Percentiles rank a stretch among this genome's conserved stretches.
These are phyloP conservation scores for Centropyge bicolor DNA, from an alignment of 2,797 vertebrate genomes.

Conservation along the genomic window DNA sequence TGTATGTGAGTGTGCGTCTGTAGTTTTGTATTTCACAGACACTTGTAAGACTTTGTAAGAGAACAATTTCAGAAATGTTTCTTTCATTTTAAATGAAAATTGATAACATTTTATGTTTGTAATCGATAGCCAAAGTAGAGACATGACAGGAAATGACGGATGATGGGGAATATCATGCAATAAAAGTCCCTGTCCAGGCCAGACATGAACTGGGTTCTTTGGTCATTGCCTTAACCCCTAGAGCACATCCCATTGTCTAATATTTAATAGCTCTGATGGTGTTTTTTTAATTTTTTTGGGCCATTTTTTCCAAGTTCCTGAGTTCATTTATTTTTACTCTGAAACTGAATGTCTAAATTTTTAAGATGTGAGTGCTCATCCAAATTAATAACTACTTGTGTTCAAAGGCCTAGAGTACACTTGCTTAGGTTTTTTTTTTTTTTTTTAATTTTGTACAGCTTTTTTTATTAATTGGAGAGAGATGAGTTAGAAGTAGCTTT, in stretches of 20 bases:
- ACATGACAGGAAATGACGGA: background rate
- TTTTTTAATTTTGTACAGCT: background rate
- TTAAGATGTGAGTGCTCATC: background rate
- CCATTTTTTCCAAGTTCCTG: background rate
- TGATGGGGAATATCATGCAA: background rate
- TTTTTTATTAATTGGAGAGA: background rate
- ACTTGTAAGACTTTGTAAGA: background rate
- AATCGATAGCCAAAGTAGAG: background rate
- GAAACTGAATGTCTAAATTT: background rate
- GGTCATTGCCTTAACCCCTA: too few relatives aligned
- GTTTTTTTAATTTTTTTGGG: background rate
- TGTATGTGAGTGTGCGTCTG: background rate
- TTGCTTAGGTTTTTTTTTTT: background rate
- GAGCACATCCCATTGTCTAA: background rate
- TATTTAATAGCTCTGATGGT: background rate
- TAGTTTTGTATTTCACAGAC: background rate
- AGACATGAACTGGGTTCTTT: background rate
- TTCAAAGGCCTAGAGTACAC: background rate
- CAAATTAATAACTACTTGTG: background rate
- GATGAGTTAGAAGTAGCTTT: constrained; percentile 4
- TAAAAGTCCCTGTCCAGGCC: background rate
- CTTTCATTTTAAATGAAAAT: background rate
- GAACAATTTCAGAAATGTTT: background rate
- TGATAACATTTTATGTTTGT: background rate
- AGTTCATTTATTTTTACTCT: background rate